Evolutionary conservation across 2,797 vertebrate genomes (phyloP).

Genomic region (Coregonus suidteri): DNA sequence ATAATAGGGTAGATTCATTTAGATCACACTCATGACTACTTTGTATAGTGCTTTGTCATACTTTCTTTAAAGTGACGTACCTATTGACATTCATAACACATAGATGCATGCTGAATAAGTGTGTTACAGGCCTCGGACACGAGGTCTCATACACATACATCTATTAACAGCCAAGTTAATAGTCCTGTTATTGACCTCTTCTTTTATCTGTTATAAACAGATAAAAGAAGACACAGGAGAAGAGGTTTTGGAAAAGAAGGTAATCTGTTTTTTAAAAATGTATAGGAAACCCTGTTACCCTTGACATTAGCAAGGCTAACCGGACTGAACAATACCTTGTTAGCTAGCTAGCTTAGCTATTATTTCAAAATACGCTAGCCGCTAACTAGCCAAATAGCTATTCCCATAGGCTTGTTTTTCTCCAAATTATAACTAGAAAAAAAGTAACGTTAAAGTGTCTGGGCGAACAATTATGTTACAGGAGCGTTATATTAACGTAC

Average conservation of each 20-base stretch:
- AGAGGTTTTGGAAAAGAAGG: constrained; percentile 8
- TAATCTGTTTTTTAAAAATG: background rate
- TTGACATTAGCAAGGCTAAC: background rate
- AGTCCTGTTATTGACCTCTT: background rate
- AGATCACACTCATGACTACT: background rate
- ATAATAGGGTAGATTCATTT: too few species aligned
- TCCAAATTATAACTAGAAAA: background rate
- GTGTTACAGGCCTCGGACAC: background rate
- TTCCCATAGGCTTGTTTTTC: background rate
- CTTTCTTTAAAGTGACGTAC: background rate
- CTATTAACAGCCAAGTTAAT: background rate
- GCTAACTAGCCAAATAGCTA: background rate
- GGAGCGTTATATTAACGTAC: too few species aligned
- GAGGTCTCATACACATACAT: background rate
- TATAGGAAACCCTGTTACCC: background rate
- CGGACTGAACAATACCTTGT: background rate
- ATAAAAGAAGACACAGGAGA: constrained; percentile 2
- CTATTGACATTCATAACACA: background rate
- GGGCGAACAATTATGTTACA: too few species aligned
- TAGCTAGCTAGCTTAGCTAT: background rate
- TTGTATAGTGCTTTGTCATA: background rate
- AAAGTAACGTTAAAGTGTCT: background rate
- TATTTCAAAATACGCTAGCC: background rate
- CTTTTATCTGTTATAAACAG: constrained; percentile 2
- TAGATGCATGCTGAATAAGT: background rate